A percentile compares a stretch with the other conserved stretches of the same genome.
Conservation (phyloP, 2,113 vertebrate genomes). For the Chaetodon trifascialis region DNA sequence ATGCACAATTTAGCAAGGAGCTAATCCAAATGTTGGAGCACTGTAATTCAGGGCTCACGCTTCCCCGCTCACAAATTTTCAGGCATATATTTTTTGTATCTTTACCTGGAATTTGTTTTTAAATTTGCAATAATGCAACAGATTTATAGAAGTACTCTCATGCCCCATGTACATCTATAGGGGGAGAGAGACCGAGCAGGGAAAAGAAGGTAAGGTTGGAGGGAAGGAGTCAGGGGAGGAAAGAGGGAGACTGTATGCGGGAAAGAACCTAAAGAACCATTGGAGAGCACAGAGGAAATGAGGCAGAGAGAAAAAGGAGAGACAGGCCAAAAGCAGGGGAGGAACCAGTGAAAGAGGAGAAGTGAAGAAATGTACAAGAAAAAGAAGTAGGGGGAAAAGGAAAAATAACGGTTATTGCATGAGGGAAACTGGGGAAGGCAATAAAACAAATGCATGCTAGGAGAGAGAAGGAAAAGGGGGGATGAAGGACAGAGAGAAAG, state of each 20-base stretch:
- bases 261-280: slow-evolving; percentile 82
- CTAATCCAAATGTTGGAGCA: background rate
- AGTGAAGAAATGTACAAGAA: slow-evolving; percentile 70
- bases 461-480: slow-evolving; percentile 35
- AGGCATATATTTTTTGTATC: background rate
- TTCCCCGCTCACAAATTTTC: slow-evolving; percentile 1
- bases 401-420: slow-evolving; percentile 70
- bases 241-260: slow-evolving; percentile 69
- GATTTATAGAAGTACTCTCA: background rate
- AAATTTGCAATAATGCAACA: background rate
- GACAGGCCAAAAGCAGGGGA: slow-evolving; percentile 75
- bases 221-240: slow-evolving; percentile 51
- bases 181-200: slow-evolving; percentile 13
- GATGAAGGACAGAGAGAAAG: slow-evolving; percentile 56
- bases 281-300: slow-evolving; percentile 82
- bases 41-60: background rate
- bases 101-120: slow-evolving; percentile 6
- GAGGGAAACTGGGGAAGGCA: slow-evolving; percentile 70
- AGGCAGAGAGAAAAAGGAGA: slow-evolving; percentile 80
- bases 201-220: slow-evolving; percentile 40
- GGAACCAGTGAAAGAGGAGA: slow-evolving; percentile 67
- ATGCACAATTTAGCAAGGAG: background rate
- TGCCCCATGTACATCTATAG: slow-evolving; percentile 29
- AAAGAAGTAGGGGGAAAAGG: slow-evolving; percentile 44
- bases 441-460: slow-evolving; percentile 76